Percentiles rank a stretch among this genome's conserved stretches.
Conservation (phyloP, 2,888 invertebrate species). For the Lathronympha strigana region DNA sequence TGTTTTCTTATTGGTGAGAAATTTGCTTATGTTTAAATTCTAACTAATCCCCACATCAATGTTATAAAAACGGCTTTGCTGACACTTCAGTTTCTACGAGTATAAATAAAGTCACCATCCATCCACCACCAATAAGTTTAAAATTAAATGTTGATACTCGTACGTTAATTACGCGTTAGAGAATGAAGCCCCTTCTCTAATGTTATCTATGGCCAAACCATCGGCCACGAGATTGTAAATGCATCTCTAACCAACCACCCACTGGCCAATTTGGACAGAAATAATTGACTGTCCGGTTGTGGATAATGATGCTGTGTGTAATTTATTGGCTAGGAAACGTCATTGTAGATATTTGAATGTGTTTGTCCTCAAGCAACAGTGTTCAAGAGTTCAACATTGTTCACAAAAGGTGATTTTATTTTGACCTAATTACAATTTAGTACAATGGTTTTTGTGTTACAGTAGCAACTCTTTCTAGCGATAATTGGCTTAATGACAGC, state of each 20-base stretch:
- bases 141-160: neutral
- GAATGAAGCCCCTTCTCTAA: neutral
- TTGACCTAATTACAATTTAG: no score
- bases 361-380: constrained; percentile 2
- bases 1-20: no score
- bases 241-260: constrained; percentile 41
- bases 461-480: no score
- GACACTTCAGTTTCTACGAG: neutral
- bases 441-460: no score
- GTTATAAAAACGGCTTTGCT: no score
- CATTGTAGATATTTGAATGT: constrained; percentile 20
- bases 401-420: no score
- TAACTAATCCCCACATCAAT: no score
- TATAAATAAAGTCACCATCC: neutral
- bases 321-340: constrained; percentile 31
- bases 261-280: constrained; percentile 39
- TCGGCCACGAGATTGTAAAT: constrained; percentile 28
- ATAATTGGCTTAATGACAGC: no score
- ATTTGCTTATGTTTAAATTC: no score
- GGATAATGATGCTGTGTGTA: constrained; percentile 36
- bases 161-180: neutral
- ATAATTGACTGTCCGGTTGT: constrained; percentile 37
- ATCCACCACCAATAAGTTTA: neutral
- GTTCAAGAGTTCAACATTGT: no score
- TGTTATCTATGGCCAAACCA: constrained; percentile 14